Evolutionary conservation across 2,113 vertebrate genomes (phyloP), one percentile per base, ranked within the genome.

Genomic region (Theristicus caerulescens): DNA sequence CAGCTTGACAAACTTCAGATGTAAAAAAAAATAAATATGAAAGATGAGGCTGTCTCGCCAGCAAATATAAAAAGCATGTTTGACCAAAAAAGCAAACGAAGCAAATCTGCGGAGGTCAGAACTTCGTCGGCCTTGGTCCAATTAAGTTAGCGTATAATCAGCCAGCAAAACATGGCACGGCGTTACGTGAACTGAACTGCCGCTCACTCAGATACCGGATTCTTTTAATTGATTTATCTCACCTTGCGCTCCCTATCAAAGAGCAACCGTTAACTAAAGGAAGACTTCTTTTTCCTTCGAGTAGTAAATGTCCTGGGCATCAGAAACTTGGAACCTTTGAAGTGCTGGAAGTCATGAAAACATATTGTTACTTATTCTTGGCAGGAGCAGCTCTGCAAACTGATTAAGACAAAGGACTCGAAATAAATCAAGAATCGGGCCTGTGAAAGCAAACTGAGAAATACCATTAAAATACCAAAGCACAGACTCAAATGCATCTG

Each of bases 281-380:
- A 95, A 94, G 81, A 77, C 31, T 27, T 81, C 32, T 92, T 96
- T 96, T 84, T 89, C 57, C 22, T 66, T 71, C 91, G 64, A 78
- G 72, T 78, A 84, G 89, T 91, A 93, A 94, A 94, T 72, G 80
- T 80, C 91, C 65, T 82, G 83, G 86, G 94, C 93, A 92, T 57
- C 82, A 84, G 55, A 76, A 86, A 90, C 71, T 69, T 93, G 67
- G 76, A 91, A 87, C 42, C 70, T 82, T 67, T 73, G 51, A 86
- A 94, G 80, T 8, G 61, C 70, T 96, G 92, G 87, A 97, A 96
- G 91, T n/a, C 91, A 93, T 18, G 81, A 95, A 95, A 84, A 87
- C 61, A 72, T 58, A 74, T 44, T 17, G 61, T 91, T 92, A 70
- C 76, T 87, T 82, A 46, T 54, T 83, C 66, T 86, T 94, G 96